These are phyloP conservation scores for Rhagonycha lutea DNA, from an alignment of 2,888 invertebrate genomes.

Conservation along the genomic window DNA sequence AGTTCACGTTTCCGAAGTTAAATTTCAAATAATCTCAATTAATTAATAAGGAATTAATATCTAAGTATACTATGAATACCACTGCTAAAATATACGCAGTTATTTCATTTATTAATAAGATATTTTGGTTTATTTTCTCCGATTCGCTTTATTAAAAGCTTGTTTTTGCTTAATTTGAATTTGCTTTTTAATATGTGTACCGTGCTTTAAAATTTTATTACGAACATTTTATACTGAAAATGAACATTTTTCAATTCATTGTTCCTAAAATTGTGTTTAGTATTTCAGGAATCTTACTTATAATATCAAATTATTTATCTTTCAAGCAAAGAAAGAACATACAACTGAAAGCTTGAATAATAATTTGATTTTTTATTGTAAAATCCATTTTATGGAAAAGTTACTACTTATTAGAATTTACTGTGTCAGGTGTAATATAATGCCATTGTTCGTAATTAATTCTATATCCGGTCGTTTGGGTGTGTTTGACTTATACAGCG, in stretches of 20 bases:
- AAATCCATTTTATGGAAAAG: background rate
- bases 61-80: background rate
- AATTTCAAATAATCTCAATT: too few species aligned
- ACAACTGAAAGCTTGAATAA: background rate
- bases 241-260: background rate
- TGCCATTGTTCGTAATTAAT: conserved; percentile 29
- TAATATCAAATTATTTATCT: background rate
- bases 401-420: conserved; percentile 11
- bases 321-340: background rate
- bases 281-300: background rate
- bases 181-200: background rate
- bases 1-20: too few species aligned
- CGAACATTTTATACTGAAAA: background rate
- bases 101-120: background rate
- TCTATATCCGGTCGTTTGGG: conserved; percentile 32
- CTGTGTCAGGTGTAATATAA: conserved; percentile 12
- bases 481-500: conserved; percentile 42
- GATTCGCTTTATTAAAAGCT: background rate
- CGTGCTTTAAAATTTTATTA: background rate
- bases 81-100: background rate
- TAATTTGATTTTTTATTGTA: background rate
- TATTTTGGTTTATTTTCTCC: background rate
- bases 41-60: background rate
- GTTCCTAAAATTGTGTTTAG: background rate
- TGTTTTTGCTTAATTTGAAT: background rate